phyloP scores from a whole-genome alignment of 1,140 invertebrate species.

The Sitophilus oryzae region DNA sequence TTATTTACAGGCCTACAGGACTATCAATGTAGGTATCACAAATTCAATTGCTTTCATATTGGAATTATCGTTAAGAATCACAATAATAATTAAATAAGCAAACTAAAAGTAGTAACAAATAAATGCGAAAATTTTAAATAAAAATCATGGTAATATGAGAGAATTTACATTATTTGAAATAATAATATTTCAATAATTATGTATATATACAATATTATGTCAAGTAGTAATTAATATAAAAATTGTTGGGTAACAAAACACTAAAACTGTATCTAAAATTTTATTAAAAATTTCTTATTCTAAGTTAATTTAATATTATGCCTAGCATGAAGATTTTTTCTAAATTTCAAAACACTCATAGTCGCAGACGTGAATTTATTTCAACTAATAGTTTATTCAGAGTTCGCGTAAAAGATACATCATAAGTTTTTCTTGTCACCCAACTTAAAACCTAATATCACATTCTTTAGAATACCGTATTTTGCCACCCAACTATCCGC shows the following conservation, averaged over 20 bases:
- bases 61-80: slow-evolving; percentile 36
- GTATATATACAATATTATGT: slow-evolving; percentile 8
- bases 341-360: too few relatives aligned
- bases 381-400: background rate
- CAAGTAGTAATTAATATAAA: slow-evolving; percentile 4
- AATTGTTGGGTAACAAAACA: slow-evolving; percentile 18
- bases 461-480: slow-evolving; percentile 24
- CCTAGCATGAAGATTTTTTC: too few relatives aligned
- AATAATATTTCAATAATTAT: slow-evolving; percentile 27
- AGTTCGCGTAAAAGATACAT: background rate
- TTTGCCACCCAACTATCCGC: slow-evolving; percentile 13
- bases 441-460: slow-evolving; percentile 27
- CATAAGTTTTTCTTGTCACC: slow-evolving; percentile 12
- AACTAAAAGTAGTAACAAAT: slow-evolving; percentile 32
- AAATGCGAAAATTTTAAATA: slow-evolving; percentile 31
- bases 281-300: background rate
- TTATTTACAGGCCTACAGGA: slow-evolving; percentile 30
- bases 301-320: background rate
- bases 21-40: slow-evolving; percentile 36
- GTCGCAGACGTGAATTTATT: too few relatives aligned
- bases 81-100: slow-evolving; percentile 37
- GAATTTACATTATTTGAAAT: slow-evolving; percentile 13
- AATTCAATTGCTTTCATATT: slow-evolving; percentile 38
- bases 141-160: slow-evolving; percentile 10
- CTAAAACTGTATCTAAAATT: slow-evolving; percentile 11